Evolutionary conservation across 1,140 invertebrate genomes (phyloP), one percentile per base, ranked within the genome.

Genomic region (Macrosteles quadrilineatus): DNA sequence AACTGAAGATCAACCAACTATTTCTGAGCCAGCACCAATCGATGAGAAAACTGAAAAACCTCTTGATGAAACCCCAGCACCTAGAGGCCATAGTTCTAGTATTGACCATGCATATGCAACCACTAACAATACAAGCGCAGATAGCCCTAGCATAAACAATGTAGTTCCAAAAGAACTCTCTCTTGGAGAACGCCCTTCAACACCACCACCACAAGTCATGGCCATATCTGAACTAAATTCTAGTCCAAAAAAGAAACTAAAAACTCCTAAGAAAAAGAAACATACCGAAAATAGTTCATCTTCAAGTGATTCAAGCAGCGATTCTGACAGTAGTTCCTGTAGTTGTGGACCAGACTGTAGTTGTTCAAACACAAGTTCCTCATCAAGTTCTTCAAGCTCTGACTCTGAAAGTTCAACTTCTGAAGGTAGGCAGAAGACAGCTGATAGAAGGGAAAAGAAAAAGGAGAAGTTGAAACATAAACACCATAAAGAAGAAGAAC

Each of bases 341-440:
- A 89, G 88, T 0, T 93, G 91, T 77, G 90, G 90, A 3, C 87
- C 87, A 1, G 90, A 92, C 79, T 93, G 91, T 75, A 92, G 90
- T 73, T 91, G 90, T 71, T 90, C 87, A 40, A 89, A 86, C 55
- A 87, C 87, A 12, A 83, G 81, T 75, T 86, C 84, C 47, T 88
- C 86, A 73, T 88, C 86, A 19, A 89, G 87, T 6, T 71, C 70
- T n/a, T 88, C 88, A 21, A 88, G 86, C 68, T 91, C 89, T 0
- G 90, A 90, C 75, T 91, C 90, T 1, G 73, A 75, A 40, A 86
- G 83, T 77, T 86, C 85, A 1, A 81, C 80, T 4, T 85, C 84
- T n/a, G 86, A 84, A 72, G 82, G 79, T 31, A 76, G 75, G 66
- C 53, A 59, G 55, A 73, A 73, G 55, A 57, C 81, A 78, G 6